These are phyloP conservation scores for Trialeurodes vaporariorum DNA, from an alignment of 1,140 invertebrate species.

Conservation along the genomic window DNA sequence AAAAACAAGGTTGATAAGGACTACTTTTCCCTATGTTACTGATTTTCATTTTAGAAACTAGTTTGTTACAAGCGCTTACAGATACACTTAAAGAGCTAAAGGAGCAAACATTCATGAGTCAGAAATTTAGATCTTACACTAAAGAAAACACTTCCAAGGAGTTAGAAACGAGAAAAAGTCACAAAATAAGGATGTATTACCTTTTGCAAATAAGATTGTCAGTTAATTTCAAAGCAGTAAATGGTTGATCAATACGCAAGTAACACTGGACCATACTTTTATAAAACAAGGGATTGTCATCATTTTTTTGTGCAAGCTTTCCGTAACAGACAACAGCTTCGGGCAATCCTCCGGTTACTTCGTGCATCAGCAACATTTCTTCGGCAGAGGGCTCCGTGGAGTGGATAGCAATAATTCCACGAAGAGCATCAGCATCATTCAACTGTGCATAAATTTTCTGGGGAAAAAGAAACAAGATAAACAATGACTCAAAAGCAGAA, in stretches of 20 bases:
- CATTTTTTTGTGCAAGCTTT: constrained; percentile 45
- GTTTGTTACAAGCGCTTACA: no score
- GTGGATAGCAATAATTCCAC: constrained; percentile 53
- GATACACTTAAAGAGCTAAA: no score
- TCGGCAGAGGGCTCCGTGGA: constrained; percentile 43
- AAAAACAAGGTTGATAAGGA: no score
- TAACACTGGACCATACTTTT: constrained; percentile 61
- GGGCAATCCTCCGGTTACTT: constrained; percentile 48
- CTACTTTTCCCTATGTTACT: no score
- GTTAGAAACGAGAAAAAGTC: constrained; percentile 12
- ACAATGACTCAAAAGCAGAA: no score
- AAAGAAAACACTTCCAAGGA: constrained; percentile 16
- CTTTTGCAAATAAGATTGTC: constrained; percentile 40
- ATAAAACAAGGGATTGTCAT: constrained; percentile 14
- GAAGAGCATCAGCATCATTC: constrained; percentile 62
- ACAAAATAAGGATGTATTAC: constrained; percentile 30
- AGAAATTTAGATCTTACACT: no score
- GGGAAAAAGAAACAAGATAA: constrained; percentile 36
- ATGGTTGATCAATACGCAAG: constrained; percentile 58
- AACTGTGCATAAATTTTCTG: constrained; percentile 62
- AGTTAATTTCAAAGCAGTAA: constrained; percentile 55
- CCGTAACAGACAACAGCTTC: constrained; percentile 67
- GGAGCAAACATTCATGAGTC: no score
- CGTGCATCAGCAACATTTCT: constrained; percentile 47
- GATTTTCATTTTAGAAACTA: no score